These are phyloP conservation scores for Pseudochaenichthys georgianus DNA, from an alignment of 2,797 vertebrate genomes.

Conservation along the genomic window DNA sequence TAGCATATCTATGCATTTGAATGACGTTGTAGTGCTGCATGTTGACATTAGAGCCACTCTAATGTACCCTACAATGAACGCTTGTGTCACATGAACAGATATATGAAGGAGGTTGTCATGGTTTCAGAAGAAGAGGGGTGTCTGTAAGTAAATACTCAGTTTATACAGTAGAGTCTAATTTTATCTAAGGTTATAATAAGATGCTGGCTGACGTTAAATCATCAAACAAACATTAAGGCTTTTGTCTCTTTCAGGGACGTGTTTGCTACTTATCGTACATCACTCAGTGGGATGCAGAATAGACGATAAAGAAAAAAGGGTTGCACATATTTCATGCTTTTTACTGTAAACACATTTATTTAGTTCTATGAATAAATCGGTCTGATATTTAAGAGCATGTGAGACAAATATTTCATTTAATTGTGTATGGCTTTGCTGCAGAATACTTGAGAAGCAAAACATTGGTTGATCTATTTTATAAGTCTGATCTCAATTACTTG, in stretches of 20 bases:
- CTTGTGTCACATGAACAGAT: slow-evolving; percentile 82
- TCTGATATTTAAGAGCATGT: slow-evolving; percentile 36
- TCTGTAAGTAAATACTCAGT: slow-evolving; percentile 75
- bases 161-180: slow-evolving; percentile 48
- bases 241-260: background rate
- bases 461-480: no score
- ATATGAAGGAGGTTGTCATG: slow-evolving; percentile 78
- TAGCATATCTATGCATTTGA: slow-evolving; percentile 17
- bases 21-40: slow-evolving; percentile 55
- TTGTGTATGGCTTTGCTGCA: no score
- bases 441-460: no score
- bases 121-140: slow-evolving; percentile 79
- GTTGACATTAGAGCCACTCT: slow-evolving; percentile 67
- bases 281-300: background rate
- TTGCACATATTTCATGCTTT: background rate
- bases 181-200: slow-evolving; percentile 20
- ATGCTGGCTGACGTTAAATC: background rate
- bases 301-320: background rate
- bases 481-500: no score
- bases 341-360: background rate
- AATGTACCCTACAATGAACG: slow-evolving; percentile 69
- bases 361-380: background rate
- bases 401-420: background rate
- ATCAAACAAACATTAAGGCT: slow-evolving; percentile 1
- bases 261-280: slow-evolving; percentile 1